Conservation (phyloP, 2,888 invertebrate species). For the Amaurobius ferox region DNA sequence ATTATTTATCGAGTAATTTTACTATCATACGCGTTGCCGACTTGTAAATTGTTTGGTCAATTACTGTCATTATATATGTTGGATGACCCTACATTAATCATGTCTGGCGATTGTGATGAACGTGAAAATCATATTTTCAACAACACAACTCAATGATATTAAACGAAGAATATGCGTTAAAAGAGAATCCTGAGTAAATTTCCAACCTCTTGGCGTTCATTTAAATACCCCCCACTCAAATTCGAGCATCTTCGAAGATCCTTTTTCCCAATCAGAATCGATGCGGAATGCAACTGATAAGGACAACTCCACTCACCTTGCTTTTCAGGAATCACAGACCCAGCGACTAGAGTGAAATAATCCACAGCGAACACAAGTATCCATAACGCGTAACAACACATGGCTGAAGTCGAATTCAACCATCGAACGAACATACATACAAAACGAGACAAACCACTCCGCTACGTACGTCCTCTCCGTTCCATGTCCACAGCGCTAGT, state of each 20-base stretch:
- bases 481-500: conserved; percentile 35
- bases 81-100: too few species aligned
- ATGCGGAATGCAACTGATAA: too few species aligned
- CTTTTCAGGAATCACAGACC: conserved; percentile 2
- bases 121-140: too few species aligned
- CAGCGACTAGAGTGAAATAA: conserved; percentile 15
- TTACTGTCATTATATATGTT: too few species aligned
- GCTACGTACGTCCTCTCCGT: conserved; percentile 4
- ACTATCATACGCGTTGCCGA: too few species aligned
- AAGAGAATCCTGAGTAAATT: too few species aligned
- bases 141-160: too few species aligned
- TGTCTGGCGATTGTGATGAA: too few species aligned
- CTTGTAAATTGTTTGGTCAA: too few species aligned
- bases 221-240: background rate
- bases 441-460: conserved; percentile 9
- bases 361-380: conserved; percentile 33
- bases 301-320: conserved; percentile 5
- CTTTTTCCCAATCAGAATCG: too few species aligned
- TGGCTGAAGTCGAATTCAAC: conserved; percentile 18
- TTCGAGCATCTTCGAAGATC: background rate
- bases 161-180: too few species aligned
- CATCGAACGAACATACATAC: conserved; percentile 15
- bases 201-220: background rate
- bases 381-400: conserved; percentile 38
- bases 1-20: too few species aligned